Percentiles rank a stretch among this genome's conserved stretches.
Evolutionary conservation across 2,113 vertebrate species (phyloP).

Genomic region (Camelus dromedarius): DNA sequence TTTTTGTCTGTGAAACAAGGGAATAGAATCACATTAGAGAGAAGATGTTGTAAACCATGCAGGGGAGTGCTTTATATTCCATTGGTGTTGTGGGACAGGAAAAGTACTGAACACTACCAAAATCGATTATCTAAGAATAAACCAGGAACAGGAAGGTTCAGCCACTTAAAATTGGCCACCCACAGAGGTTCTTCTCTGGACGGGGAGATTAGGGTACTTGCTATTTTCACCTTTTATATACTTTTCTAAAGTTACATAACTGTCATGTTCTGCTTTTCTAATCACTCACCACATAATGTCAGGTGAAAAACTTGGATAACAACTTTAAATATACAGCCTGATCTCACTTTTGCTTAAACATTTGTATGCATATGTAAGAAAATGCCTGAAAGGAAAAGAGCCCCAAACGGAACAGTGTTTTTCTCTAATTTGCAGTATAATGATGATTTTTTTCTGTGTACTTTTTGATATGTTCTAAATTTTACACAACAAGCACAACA

Average conservation of each 20-base stretch:
- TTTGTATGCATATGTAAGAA: neutral
- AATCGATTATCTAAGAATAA: slow-evolving; percentile 40
- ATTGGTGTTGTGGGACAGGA: neutral
- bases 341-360: slow-evolving; percentile 18
- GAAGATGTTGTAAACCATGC: neutral
- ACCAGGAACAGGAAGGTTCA: neutral
- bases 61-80: neutral
- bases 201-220: neutral
- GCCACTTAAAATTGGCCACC: slow-evolving; percentile 32
- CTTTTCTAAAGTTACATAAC: slow-evolving; percentile 33
- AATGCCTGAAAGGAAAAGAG: neutral
- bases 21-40: neutral
- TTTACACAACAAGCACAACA: neutral
- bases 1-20: slow-evolving; percentile 24
- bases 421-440: neutral
- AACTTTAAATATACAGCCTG: neutral
- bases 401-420: neutral
- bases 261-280: slow-evolving; percentile 11
- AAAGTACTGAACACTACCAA: neutral
- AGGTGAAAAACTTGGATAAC: neutral
- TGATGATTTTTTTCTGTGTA: slow-evolving; percentile 35
- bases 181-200: neutral
- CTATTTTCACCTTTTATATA: slow-evolving; percentile 39
- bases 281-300: neutral
- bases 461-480: neutral